phyloP scores from a whole-genome alignment of 2,113 vertebrate species.

The Charina bottae region DNA sequence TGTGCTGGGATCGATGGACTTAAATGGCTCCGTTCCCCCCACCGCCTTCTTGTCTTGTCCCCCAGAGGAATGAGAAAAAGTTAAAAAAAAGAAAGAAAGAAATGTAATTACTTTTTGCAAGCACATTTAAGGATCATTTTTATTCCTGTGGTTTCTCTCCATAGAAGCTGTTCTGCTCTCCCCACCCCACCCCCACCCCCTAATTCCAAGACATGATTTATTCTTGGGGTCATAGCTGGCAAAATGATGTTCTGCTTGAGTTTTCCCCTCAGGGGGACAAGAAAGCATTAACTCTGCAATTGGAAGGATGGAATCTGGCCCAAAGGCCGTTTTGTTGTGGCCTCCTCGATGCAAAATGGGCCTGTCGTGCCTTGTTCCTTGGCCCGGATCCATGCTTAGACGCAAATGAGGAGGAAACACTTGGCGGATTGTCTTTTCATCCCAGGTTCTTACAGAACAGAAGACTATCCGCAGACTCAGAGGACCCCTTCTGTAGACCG shows the following conservation, averaged over 20 bases:
- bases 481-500: no score
- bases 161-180: constrained; percentile 32
- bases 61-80: constrained; percentile 15
- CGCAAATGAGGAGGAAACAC: no score
- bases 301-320: not conserved
- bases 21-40: not conserved
- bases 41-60: not conserved
- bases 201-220: constrained; percentile 53
- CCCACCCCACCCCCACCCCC: constrained; percentile 62
- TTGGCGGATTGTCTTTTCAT: no score
- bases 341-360: no score
- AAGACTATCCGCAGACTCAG: no score
- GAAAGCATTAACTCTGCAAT: not conserved
- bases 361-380: no score
- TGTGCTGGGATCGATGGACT: not conserved
- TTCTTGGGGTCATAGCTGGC: constrained; percentile 62
- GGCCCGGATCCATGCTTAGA: no score
- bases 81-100: constrained; percentile 39
- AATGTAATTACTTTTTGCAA: constrained; percentile 59
- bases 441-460: no score
- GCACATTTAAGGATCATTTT: constrained; percentile 61
- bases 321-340: not conserved
- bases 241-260: constrained; percentile 42
- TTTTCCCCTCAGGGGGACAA: not conserved
- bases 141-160: constrained; percentile 62